phyloP scores from a whole-genome alignment of 2,888 invertebrate species.

The Spatulosminthurus flaviceps region DNA sequence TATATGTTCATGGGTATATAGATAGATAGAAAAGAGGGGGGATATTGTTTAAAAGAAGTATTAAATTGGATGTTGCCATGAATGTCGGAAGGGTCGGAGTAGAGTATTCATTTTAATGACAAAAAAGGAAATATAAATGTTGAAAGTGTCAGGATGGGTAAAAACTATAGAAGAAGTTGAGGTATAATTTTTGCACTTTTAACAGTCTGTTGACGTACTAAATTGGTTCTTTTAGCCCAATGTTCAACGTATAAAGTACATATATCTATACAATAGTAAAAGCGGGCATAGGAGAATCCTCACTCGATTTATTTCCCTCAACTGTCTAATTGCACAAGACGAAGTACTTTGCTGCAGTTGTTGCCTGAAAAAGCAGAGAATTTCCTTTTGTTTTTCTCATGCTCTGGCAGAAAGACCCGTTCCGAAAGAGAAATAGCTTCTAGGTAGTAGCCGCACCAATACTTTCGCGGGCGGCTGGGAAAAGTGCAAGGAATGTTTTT shows the following conservation, averaged over 20 bases:
- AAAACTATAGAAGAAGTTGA: neutral
- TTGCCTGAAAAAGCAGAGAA: neutral
- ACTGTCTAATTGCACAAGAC: conserved; percentile 9
- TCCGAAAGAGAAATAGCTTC: too few relatives aligned
- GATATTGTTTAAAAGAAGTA: too few relatives aligned
- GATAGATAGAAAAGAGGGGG: too few relatives aligned
- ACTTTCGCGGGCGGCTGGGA: neutral
- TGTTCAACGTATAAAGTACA: too few relatives aligned
- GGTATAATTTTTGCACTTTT: neutral
- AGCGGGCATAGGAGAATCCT: neutral
- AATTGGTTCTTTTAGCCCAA: neutral
- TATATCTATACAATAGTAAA: neutral
- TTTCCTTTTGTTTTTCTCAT: neutral
- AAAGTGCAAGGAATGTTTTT: neutral
- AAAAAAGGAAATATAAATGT: neutral
- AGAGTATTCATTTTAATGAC: neutral
- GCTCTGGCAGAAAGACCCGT: too few relatives aligned
- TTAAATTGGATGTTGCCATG: too few relatives aligned
- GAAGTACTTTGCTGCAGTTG: conserved; percentile 4
- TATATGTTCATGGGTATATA: too few relatives aligned
- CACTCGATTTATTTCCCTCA: conserved; percentile 1
- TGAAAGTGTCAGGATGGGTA: neutral
- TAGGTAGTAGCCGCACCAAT: neutral
- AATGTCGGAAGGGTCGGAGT: too few relatives aligned
- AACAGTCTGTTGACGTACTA: neutral